Evolutionary conservation across 2,113 vertebrate genomes (phyloP).

Genomic region (Empidonax traillii): DNA sequence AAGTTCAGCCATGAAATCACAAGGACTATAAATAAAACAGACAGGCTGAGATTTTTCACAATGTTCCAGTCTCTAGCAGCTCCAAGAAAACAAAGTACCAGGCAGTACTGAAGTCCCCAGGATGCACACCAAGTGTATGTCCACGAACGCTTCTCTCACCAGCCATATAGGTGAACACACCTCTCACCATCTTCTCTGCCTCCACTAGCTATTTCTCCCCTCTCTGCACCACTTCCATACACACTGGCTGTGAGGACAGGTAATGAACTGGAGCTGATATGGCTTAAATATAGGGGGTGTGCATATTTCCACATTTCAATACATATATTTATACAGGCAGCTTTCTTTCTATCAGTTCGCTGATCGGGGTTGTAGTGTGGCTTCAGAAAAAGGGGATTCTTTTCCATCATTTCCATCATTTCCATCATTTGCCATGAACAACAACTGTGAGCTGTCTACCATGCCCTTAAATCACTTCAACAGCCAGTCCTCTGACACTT

Average conservation of each 20-base stretch:
- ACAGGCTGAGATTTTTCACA: neutral
- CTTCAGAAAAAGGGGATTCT: neutral
- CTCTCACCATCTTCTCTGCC: neutral
- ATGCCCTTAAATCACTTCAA: neutral
- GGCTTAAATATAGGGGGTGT: neutral
- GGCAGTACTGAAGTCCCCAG: neutral
- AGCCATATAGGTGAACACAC: fast-evolving
- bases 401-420: neutral
- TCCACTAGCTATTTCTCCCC: neutral
- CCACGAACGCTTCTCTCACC: neutral
- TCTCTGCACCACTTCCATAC: neutral
- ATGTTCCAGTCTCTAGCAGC: neutral
- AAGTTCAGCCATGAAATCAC: neutral
- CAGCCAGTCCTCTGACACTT: neutral
- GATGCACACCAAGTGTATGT: neutral
- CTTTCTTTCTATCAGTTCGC: neutral
- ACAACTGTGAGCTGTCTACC: neutral
- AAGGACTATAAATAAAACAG: neutral
- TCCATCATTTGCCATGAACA: neutral
- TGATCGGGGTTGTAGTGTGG: neutral
- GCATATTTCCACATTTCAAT: neutral
- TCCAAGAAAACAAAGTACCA: neutral
- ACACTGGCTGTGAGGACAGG: neutral
- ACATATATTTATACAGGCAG: neutral
- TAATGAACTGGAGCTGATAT: neutral